These are phyloP conservation scores for Alligator mississippiensis DNA, from an alignment of 2,113 vertebrate genomes.

Conservation along the genomic window DNA sequence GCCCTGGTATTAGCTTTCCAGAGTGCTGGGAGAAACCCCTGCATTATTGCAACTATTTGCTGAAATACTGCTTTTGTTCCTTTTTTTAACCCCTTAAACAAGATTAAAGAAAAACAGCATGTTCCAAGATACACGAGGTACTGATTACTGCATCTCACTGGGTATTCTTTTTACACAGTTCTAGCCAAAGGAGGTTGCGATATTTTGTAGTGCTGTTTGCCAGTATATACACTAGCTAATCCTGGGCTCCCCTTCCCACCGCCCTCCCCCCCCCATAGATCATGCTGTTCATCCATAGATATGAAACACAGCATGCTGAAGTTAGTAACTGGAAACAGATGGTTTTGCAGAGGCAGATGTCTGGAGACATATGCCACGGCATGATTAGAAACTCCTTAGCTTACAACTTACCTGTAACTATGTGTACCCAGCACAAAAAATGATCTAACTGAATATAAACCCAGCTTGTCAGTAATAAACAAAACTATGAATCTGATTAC, in stretches of 20 bases:
- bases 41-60: neutral
- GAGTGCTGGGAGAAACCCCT: neutral
- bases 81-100: neutral
- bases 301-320: constrained; percentile 64
- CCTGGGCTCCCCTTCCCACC: neutral
- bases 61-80: neutral
- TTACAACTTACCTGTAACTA: accelerated
- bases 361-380: neutral
- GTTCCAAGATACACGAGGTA: neutral
- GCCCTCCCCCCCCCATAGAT: no score
- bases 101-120: neutral
- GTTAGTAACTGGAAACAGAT: constrained; percentile 16
- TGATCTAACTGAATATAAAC: neutral
- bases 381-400: neutral
- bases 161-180: neutral
- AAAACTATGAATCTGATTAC: neutral
- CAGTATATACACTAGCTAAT: neutral
- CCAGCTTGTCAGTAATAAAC: neutral
- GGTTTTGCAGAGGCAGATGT: constrained; percentile 31
- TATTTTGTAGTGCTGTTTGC: neutral
- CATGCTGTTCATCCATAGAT: constrained; percentile 54
- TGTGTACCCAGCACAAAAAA: neutral
- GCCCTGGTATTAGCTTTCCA: neutral
- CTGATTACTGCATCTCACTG: neutral
- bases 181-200: neutral